phyloP scores from a whole-genome alignment of 2,888 invertebrate species.

The Catocala sponsa region DNA sequence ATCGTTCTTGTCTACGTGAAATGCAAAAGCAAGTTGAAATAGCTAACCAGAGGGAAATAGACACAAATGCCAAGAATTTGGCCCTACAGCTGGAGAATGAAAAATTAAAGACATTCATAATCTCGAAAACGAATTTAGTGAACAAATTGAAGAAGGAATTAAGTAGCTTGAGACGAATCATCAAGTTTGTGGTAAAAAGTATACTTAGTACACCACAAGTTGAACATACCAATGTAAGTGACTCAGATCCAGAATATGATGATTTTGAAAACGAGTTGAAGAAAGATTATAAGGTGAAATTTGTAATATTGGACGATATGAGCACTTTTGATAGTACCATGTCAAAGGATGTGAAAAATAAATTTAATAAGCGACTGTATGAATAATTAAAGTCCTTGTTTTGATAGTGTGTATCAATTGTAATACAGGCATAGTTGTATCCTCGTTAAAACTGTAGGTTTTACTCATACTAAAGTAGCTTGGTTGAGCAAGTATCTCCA shows the following conservation, averaged over 20 bases:
- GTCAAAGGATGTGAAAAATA: constrained; percentile 56
- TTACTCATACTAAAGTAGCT: no score
- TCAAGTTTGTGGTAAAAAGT: constrained; percentile 70
- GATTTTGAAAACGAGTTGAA: constrained; percentile 67
- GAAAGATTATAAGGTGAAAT: constrained; percentile 50
- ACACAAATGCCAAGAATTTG: constrained; percentile 61
- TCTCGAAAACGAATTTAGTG: constrained; percentile 67
- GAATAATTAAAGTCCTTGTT: constrained; percentile 26
- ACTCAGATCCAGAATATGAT: constrained; percentile 67
- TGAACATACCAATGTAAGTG: constrained; percentile 42
- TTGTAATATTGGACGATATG: constrained; percentile 38
- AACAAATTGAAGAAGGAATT: constrained; percentile 71
- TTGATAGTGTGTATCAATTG: no score
- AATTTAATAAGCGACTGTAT: constrained; percentile 20
- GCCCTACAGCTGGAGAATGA: constrained; percentile 73
- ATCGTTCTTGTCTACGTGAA: constrained; percentile 61
- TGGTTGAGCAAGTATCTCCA: no score
- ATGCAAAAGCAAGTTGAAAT: constrained; percentile 69
- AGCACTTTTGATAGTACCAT: constrained; percentile 61
- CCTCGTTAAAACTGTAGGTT: no score
- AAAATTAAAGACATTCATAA: constrained; percentile 68
- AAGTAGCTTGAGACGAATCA: constrained; percentile 61
- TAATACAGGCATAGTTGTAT: no score
- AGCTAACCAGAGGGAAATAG: constrained; percentile 64
- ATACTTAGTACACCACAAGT: constrained; percentile 53